A percentile compares a stretch with the other conserved stretches of the same genome.
phyloP scores from a whole-genome alignment of 2,113 vertebrate genomes.

The Microcebus griseorufus region DNA sequence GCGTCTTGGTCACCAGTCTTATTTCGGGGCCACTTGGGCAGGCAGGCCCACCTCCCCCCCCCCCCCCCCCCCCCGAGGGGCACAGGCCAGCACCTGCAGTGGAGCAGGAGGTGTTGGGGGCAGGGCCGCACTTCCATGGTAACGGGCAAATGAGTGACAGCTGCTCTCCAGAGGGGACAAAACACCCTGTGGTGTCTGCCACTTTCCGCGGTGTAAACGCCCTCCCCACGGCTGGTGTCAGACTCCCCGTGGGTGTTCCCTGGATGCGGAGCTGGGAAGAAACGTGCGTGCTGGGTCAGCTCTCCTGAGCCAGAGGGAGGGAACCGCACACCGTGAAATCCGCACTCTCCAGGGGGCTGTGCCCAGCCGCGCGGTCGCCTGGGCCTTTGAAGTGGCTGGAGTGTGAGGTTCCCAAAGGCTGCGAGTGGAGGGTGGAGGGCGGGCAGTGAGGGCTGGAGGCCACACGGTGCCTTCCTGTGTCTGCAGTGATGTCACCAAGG shows the following conservation, averaged over 20 bases:
- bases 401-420: not conserved
- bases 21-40: not conserved
- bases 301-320: not conserved
- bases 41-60: not conserved
- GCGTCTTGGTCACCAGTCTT: not conserved
- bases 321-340: accelerated
- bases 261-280: not conserved
- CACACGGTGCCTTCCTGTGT: accelerated
- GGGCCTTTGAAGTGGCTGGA: not conserved
- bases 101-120: not conserved
- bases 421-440: accelerated
- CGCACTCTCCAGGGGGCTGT: no score
- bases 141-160: not conserved
- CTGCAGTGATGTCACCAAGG: no score
- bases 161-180: not conserved
- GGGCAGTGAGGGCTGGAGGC: not conserved
- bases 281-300: accelerated
- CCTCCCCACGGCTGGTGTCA: not conserved
- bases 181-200: not conserved
- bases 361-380: accelerated
- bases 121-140: not conserved
- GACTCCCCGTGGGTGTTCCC: not conserved
- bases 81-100: no score
- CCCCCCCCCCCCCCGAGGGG: not conserved
- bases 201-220: not conserved